phyloP scores from a whole-genome alignment of 1,140 invertebrate genomes.

The Conopomorpha cramerella region DNA sequence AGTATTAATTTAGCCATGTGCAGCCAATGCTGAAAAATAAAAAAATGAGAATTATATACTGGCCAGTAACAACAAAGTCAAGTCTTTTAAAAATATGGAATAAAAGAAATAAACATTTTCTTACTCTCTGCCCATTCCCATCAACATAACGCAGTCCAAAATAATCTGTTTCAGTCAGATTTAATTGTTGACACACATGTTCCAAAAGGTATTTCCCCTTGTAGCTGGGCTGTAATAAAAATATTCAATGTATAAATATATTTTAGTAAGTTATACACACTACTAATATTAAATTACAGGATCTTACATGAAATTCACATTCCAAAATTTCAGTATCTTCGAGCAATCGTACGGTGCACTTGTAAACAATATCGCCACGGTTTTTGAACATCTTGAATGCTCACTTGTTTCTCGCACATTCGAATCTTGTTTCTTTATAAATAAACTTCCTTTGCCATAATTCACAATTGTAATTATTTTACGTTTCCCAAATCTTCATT shows the following conservation, averaged over 20 bases:
- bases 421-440: slow-evolving; percentile 4
- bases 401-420: too few species aligned
- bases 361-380: slow-evolving; percentile 86
- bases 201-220: slow-evolving; percentile 93
- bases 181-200: slow-evolving; percentile 90
- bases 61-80: background rate
- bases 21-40: slow-evolving; percentile 88
- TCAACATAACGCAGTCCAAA: slow-evolving; percentile 96
- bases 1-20: slow-evolving; percentile 91
- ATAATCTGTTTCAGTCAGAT: slow-evolving; percentile 95
- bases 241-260: slow-evolving; percentile 6
- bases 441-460: background rate
- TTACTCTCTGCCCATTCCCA: slow-evolving; percentile 87
- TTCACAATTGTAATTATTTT: slow-evolving; percentile 1
- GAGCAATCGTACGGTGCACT: slow-evolving; percentile 90
- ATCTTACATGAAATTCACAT: slow-evolving; percentile 94
- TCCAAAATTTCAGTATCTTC: slow-evolving; percentile 94
- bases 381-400: slow-evolving; percentile 63
- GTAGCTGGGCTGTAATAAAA: slow-evolving; percentile 79
- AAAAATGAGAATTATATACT: background rate
- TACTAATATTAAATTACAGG: slow-evolving; percentile 7
- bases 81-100: background rate
- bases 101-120: slow-evolving; percentile 13
- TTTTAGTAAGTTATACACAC: background rate
- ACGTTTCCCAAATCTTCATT: too few species aligned